Percentiles rank a stretch among this genome's conserved stretches.
Evolutionary conservation across 2,797 vertebrate species (phyloP).

Genomic region (Xiphorhynchus erythropygius): DNA sequence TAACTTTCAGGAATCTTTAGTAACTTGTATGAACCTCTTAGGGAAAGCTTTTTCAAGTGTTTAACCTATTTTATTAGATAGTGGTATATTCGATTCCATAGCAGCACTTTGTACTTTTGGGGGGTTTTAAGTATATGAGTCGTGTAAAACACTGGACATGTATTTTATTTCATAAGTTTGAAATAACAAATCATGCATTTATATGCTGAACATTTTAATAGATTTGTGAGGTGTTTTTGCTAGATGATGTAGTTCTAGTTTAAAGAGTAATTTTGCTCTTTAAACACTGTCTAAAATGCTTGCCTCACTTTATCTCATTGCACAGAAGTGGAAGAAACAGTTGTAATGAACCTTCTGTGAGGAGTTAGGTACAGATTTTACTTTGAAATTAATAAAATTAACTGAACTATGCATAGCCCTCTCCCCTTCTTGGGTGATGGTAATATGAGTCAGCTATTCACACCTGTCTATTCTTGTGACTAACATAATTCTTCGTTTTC

Average conservation of each 20-base stretch:
- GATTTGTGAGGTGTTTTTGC: background rate
- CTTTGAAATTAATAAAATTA: background rate
- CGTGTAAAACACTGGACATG: background rate
- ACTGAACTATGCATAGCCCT: background rate
- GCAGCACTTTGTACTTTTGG: accelerated
- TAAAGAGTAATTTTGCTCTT: background rate
- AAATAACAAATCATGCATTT: background rate
- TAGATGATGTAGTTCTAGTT: background rate
- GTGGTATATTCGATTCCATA: background rate
- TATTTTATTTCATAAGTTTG: background rate
- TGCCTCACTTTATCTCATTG: background rate
- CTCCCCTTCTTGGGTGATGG: background rate
- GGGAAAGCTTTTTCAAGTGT: background rate
- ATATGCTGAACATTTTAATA: background rate
- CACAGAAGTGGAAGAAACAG: background rate
- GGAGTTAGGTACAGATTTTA: background rate
- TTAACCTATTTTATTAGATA: background rate
- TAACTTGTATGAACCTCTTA: background rate
- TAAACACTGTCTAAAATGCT: background rate
- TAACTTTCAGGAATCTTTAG: background rate
- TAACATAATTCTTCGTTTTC: background rate
- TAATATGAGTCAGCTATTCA: background rate
- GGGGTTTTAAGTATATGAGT: background rate
- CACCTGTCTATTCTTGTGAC: background rate
- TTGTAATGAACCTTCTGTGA: background rate